Conservation (phyloP, 2,797 vertebrate species). For the Danionella dracula region DNA sequence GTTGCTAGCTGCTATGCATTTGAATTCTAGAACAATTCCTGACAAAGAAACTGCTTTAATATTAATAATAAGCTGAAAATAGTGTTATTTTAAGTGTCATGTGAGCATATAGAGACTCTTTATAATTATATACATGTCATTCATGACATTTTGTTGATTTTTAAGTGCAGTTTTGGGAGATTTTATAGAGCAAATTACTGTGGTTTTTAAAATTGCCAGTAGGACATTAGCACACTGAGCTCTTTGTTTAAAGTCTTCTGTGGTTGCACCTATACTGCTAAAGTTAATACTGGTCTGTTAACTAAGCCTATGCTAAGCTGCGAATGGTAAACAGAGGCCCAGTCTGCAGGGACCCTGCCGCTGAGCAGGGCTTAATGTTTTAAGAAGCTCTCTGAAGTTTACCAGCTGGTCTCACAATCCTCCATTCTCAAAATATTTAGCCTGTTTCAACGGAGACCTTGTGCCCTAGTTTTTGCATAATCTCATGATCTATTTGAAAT, state of each 20-base stretch:
- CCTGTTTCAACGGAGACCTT: neutral
- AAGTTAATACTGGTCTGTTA: neutral
- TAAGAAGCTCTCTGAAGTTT: slow-evolving; percentile 60
- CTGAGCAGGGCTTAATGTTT: slow-evolving; percentile 61
- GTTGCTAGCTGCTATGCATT: too few species aligned
- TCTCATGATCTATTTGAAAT: slow-evolving; percentile 30
- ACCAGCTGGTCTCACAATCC: slow-evolving; percentile 58
- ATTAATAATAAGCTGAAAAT: too few species aligned
- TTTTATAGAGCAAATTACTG: neutral
- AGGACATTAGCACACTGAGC: neutral
- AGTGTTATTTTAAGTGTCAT: too few species aligned
- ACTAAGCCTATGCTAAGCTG: slow-evolving; percentile 9
- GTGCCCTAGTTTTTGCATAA: slow-evolving; percentile 35
- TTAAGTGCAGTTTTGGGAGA: neutral
- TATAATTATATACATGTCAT: too few species aligned
- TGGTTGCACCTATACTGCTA: neutral
- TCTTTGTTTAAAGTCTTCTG: neutral
- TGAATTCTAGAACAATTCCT: too few species aligned
- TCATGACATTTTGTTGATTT: too few species aligned
- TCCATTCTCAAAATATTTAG: slow-evolving; percentile 40
- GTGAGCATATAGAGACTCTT: too few species aligned
- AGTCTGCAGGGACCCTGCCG: slow-evolving; percentile 45
- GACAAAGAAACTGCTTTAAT: too few species aligned
- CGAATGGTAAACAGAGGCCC: slow-evolving; percentile 11
- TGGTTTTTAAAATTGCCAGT: slow-evolving; percentile 1